Base-by-base conservation (phyloP, 2,888 invertebrate species). In the Drosophila buzzatii region DNA sequence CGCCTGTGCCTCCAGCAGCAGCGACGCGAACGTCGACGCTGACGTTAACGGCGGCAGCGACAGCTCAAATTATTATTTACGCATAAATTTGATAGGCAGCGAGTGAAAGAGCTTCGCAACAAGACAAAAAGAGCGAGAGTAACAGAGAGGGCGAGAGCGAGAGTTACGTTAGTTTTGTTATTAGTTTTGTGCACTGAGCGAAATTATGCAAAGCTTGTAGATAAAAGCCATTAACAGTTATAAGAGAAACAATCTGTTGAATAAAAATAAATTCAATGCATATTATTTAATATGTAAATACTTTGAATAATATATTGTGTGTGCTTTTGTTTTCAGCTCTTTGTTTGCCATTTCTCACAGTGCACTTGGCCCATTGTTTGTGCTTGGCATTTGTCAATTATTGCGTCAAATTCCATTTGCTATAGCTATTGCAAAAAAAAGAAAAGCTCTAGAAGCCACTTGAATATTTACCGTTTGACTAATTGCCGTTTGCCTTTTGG, bases 341-440 rank as follows among this genome's bases (percentile, higher is more conserved):
- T n/a, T 2, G 1, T n/a, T 8, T 12, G 16, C 2, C 20, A 20
- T 70, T 70, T 66, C 44, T 51, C 33, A 2, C 70, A 74, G 66
- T 77, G 74, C 27, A 62, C 42, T 49, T 49, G 51, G 23, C 14
- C 49, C 49, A 23, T 65, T 72, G 76, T 75, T 72, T 33, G 52
- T 67, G 73, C 69, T 72, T 39, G 52, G 31, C 64, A 18, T 20
- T 62, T 77, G 82, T 85, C 88, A 85, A 88, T 85, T 70, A 81
- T 82, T 85, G 73, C 85, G 85, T 88, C 76, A 81, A 85, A 83
- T 79, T 83, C 67, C 75, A 76, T 53, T 78, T 72, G 63, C 53
- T 52, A 39, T 73, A 69, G 61, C 52, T 51, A 37, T 72, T 68
- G 49, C 63, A 42, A 16, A 57, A 14, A 14, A 42, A 42, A 42